These are phyloP conservation scores for Brachyptera risi DNA, from an alignment of 2,888 invertebrate species.

Conservation along the genomic window DNA sequence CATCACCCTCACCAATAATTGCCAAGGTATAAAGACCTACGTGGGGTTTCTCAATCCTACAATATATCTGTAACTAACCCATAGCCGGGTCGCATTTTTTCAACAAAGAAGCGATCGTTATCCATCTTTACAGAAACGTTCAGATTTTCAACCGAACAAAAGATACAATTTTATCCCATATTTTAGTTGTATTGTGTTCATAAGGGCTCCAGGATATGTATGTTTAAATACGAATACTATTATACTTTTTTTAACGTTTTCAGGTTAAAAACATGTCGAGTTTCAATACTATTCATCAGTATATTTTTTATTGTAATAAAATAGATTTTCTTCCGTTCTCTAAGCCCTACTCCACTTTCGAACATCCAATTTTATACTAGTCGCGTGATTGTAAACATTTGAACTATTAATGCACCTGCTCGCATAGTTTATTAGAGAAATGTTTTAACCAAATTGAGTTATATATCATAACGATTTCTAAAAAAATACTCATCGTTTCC, in stretches of 20 bases:
- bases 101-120: slow-evolving; percentile 24
- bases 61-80: not conserved
- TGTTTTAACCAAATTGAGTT: too few species aligned
- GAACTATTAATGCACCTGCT: too few species aligned
- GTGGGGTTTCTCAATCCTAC: not conserved
- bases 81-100: not conserved
- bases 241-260: slow-evolving; percentile 13
- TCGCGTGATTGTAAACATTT: not conserved
- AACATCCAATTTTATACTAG: not conserved
- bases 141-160: slow-evolving; percentile 19
- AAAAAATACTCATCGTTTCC: too few species aligned
- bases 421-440: too few species aligned
- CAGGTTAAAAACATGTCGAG: slow-evolving; percentile 3
- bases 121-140: slow-evolving; percentile 22
- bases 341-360: not conserved
- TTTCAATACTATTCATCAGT: not conserved
- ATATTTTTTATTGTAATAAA: not conserved
- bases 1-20: slow-evolving; percentile 7
- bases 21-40: not conserved
- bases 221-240: not conserved
- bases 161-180: slow-evolving; percentile 24
- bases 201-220: not conserved
- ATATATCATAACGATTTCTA: too few species aligned
- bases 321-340: not conserved
- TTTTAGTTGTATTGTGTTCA: slow-evolving; percentile 21